phyloP scores from a whole-genome alignment of 2,113 vertebrate species.

The Paralichthys olivaceus region DNA sequence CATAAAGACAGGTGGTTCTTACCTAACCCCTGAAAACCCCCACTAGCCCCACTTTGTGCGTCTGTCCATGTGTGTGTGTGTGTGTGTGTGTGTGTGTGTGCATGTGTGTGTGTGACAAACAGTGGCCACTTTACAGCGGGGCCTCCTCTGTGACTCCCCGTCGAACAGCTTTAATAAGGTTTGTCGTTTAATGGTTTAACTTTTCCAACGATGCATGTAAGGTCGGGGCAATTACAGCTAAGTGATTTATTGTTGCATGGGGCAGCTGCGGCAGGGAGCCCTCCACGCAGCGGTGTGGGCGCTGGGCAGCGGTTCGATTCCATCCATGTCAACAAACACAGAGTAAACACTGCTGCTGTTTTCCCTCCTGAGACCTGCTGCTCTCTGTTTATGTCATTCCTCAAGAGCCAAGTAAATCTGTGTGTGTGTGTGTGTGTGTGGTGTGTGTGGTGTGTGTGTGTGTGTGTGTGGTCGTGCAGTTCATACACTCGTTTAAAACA shows the following conservation, averaged over 20 bases:
- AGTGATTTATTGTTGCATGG: conserved; percentile 80
- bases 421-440: neutral
- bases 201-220: conserved; percentile 82
- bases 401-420: conserved; percentile 87
- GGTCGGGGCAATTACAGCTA: conserved; percentile 71
- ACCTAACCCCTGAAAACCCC: conserved; percentile 12
- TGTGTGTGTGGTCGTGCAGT: too few relatives aligned
- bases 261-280: neutral
- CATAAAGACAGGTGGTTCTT: conserved; percentile 74
- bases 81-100: conserved; percentile 13
- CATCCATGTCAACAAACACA: conserved; percentile 77
- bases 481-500: too few relatives aligned
- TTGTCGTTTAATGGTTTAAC: conserved; percentile 82
- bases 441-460: too few relatives aligned
- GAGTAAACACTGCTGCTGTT: conserved; percentile 71
- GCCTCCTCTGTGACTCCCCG: conserved; percentile 40
- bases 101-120: conserved; percentile 16
- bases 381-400: conserved; percentile 79
- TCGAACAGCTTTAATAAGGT: conserved; percentile 70
- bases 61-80: neutral
- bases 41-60: neutral
- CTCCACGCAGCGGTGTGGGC: neutral
- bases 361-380: conserved; percentile 66
- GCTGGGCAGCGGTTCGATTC: conserved; percentile 57
- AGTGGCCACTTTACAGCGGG: conserved; percentile 35